Conservation (phyloP, 1,140 invertebrate species). For the Delia radicum region DNA sequence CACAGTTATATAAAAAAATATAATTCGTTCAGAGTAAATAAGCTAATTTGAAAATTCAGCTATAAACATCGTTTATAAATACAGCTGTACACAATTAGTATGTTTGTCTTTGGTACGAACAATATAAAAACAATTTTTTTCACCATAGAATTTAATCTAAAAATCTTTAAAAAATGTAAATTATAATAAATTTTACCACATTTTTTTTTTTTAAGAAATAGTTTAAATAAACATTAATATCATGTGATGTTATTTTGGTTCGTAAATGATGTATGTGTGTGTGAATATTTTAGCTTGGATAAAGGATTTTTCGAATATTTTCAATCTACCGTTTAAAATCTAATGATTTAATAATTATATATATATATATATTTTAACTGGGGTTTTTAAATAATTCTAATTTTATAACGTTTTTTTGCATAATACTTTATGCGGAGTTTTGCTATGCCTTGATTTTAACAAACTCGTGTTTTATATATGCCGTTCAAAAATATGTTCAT, state of each 20-base stretch:
- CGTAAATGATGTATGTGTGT: background rate
- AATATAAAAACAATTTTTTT: no score
- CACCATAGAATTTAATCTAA: no score
- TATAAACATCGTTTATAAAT: no score
- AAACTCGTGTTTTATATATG: conserved; percentile 1
- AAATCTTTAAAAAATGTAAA: no score
- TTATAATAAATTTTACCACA: no score
- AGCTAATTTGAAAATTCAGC: no score
- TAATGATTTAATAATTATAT: background rate
- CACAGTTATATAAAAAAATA: no score
- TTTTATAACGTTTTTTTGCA: background rate
- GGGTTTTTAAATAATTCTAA: conserved; percentile 2
- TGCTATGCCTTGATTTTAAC: background rate
- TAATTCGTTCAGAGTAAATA: no score
- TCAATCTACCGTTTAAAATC: background rate
- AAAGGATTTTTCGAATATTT: background rate
- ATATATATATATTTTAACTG: background rate
- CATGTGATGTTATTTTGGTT: conserved; percentile 14
- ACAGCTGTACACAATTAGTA: no score
- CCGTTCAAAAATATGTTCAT: no score
- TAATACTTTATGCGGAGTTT: background rate
- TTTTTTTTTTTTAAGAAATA: background rate
- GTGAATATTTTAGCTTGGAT: background rate
- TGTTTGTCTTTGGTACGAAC: no score
- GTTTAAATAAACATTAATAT: background rate